Evolutionary conservation across 2,113 vertebrate species (phyloP).

Genomic region (Dicaeum eximium): DNA sequence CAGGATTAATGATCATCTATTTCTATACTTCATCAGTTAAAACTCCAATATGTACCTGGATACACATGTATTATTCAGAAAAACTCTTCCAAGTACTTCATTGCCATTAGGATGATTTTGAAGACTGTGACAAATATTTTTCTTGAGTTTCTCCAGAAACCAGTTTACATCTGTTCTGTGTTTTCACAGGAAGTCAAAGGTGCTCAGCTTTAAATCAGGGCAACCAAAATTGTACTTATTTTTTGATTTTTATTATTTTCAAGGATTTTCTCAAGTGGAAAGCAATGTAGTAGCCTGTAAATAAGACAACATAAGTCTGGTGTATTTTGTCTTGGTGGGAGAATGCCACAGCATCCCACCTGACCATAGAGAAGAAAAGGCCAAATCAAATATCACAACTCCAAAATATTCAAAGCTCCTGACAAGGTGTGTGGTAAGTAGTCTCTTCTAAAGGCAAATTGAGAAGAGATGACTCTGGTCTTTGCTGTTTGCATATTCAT

Average conservation of each 20-base stretch:
- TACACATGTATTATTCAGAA: background rate
- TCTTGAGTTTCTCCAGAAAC: background rate
- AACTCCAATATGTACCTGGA: background rate
- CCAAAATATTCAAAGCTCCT: background rate
- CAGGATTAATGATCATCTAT: background rate
- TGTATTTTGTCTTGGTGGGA: background rate
- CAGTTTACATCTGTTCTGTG: accelerated
- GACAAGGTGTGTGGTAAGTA: background rate
- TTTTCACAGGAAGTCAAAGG: background rate
- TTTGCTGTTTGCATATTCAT: background rate
- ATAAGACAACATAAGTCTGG: background rate
- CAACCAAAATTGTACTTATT: background rate
- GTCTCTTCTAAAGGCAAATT: background rate
- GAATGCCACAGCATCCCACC: background rate
- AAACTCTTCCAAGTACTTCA: background rate
- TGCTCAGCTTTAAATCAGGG: background rate
- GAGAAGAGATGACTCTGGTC: background rate
- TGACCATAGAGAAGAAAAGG: background rate
- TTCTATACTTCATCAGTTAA: background rate
- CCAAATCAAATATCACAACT: background rate
- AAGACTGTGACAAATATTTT: background rate
- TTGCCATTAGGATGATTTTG: background rate
- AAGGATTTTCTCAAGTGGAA: background rate
- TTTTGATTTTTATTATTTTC: background rate
- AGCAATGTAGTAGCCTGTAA: background rate